Base-by-base conservation (phyloP, 2,888 invertebrate species). In the Loripinus fragilis region DNA sequence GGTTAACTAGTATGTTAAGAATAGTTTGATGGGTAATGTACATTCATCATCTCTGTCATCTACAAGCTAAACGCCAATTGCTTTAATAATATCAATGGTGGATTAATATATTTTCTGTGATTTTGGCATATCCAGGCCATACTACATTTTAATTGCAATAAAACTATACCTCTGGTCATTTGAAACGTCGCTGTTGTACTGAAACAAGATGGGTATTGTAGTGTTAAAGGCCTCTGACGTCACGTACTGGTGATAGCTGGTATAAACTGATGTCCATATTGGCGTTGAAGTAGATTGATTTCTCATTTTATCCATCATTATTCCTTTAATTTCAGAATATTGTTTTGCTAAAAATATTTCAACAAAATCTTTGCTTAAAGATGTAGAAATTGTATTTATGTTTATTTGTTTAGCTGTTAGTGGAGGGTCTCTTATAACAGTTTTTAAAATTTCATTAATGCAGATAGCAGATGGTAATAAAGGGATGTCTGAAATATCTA, bases 391-490 rank as follows among this genome's bases (percentile, higher is more conserved):
- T 3, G 10, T 23, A 28, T n/a, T 67, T 20, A 73, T 67, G 38
- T 52, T 25, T 50, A 28, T 73, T 50, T 73, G 67, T 45, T 52
- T 48, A 35, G 66, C 38, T 52, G 33, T 66, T 20, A 25, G 5
- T 66, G 74, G 68, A 0, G 28, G 50, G 33, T 33, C 23, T 2
- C 45, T 33, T 17, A 20, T 20, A 5, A 64, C 35, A n/a, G 48
- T 33, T 5, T 23, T 25, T 25, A 60, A 48, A n/a, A 74, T 64
- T 33, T 69, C 38, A 15, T 20, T 23, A 66, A 71, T 17, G 28
- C 23, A n/a, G 50, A 76, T 38, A 50, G 20, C 60, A 50, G 66
- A 41, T 28, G 76, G 76, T 17, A 76, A 28, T 60, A 23, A 12
- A 3, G n/a, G 69, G 10, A 73, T 12, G 5, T 23, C 15, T 3